Evolutionary conservation across 2,797 vertebrate species (phyloP).

Genomic region (Pipistrellus pygmaeus): DNA sequence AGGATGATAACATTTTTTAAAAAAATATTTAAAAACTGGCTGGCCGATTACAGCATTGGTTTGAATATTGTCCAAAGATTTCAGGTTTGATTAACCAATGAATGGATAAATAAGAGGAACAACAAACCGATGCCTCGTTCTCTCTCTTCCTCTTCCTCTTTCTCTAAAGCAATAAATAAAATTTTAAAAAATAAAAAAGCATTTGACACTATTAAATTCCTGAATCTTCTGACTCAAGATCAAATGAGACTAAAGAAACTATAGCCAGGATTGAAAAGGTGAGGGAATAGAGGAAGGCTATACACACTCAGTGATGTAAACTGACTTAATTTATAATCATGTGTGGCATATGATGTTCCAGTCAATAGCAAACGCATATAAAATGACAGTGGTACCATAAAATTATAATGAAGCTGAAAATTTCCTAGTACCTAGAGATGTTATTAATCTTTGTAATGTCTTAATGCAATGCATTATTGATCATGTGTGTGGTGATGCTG

Average conservation of each 20-base stretch:
- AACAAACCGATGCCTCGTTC: not conserved
- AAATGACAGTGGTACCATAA: not conserved
- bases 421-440: not conserved
- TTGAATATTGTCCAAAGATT: not conserved
- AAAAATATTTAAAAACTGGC: not conserved
- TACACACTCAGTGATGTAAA: conserved; percentile 57
- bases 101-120: not conserved
- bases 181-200: not conserved
- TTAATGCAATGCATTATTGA: not conserved
- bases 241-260: conserved; percentile 67
- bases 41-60: not conserved
- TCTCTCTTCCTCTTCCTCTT: not conserved
- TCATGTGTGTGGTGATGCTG: not conserved
- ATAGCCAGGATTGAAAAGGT: not conserved
- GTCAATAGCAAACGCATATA: not conserved
- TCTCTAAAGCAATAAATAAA: not conserved
- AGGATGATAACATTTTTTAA: not conserved
- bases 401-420: not conserved
- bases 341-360: not conserved
- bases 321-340: conserved; percentile 54
- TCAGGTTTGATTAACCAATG: not conserved
- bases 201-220: conserved; percentile 19
- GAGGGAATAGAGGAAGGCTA: not conserved
- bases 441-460: not conserved
- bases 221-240: conserved; percentile 61